These are phyloP conservation scores for Dolomedes plantarius DNA, from an alignment of 2,888 invertebrate genomes.

Conservation along the genomic window DNA sequence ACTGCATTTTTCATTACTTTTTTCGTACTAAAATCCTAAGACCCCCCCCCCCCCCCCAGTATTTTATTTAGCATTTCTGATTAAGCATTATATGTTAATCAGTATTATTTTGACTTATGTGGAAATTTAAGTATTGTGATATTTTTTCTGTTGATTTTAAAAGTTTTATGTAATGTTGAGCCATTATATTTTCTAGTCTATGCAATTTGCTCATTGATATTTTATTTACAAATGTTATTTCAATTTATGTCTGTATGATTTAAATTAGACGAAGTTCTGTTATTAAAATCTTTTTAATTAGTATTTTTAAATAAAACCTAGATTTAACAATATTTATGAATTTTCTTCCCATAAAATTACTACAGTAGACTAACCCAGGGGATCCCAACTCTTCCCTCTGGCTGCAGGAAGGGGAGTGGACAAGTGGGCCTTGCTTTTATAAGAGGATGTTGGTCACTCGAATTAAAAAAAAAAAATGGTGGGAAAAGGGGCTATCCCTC, in stretches of 20 bases:
- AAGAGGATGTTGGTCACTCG: no score
- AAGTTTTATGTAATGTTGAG: background rate
- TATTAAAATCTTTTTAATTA: background rate
- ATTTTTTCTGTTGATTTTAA: background rate
- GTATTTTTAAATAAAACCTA: background rate
- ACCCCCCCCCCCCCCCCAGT: no score
- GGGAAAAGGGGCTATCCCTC: no score
- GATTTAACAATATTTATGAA: background rate
- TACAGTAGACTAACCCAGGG: no score
- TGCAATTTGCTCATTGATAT: background rate
- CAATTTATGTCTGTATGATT: background rate
- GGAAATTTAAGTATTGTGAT: no score
- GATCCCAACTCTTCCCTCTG: no score
- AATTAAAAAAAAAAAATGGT: no score
- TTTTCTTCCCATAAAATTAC: no score
- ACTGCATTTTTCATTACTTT: no score
- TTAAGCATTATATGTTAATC: background rate
- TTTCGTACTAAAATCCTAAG: no score
- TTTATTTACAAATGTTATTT: conserved; percentile 2
- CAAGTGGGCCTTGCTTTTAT: no score
- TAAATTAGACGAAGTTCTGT: background rate
- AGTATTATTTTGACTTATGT: background rate
- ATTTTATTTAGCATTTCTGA: background rate
- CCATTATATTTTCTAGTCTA: conserved; percentile 4
- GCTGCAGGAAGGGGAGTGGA: no score